phyloP scores from a whole-genome alignment of 2,113 vertebrate species.

The Podocnemis expansa region DNA sequence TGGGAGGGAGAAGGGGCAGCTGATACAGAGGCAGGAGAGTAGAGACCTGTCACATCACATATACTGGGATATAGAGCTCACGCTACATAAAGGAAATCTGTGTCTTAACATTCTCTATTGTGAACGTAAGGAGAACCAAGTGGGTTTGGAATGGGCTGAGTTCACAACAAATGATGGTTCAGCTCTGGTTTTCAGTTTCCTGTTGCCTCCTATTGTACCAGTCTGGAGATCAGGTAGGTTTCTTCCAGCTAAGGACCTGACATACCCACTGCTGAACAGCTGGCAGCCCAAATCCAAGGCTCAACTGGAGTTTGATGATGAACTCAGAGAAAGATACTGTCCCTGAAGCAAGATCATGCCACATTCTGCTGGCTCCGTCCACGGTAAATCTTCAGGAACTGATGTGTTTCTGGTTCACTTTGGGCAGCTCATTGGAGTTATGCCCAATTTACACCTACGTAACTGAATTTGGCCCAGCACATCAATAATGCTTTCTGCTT shows the following conservation, averaged over 20 bases:
- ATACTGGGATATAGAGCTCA: fast-evolving
- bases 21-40: not conserved
- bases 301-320: not conserved
- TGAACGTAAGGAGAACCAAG: fast-evolving
- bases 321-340: not conserved
- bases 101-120: not conserved
- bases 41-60: not conserved
- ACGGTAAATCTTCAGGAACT: not conserved
- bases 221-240: fast-evolving
- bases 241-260: not conserved
- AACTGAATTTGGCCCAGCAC: not conserved
- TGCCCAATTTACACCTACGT: not conserved
- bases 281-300: not conserved
- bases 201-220: not conserved
- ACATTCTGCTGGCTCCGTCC: not conserved
- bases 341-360: not conserved
- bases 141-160: not conserved
- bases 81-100: not conserved
- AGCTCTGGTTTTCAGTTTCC: fast-evolving
- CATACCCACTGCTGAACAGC: not conserved
- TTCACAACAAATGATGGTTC: not conserved
- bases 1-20: not conserved
- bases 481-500: not conserved
- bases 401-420: not conserved
- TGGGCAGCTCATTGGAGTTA: not conserved